Evolutionary conservation across 1,140 invertebrate genomes (phyloP).

Genomic region (Cydia fagiglandana): DNA sequence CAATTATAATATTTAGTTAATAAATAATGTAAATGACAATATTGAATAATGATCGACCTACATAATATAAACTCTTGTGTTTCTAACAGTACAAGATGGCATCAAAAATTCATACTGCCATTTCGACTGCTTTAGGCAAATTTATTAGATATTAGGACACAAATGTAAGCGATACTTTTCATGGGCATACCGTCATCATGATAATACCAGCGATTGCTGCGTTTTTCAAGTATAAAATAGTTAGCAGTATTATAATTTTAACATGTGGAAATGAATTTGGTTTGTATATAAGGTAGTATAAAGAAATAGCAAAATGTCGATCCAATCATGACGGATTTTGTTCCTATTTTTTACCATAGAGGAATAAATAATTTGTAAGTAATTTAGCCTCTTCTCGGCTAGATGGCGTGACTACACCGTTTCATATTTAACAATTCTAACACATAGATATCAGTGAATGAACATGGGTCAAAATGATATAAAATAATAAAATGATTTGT

Average conservation of each 20-base stretch:
- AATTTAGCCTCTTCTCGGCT: too few species aligned
- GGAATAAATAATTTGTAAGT: too few species aligned
- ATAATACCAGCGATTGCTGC: slow-evolving; percentile 44
- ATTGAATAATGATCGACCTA: too few species aligned
- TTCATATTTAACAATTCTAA: too few species aligned
- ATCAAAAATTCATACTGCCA: not conserved
- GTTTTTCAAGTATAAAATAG: slow-evolving; percentile 58
- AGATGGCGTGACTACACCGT: too few species aligned
- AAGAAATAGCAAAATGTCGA: not conserved
- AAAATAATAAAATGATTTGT: too few species aligned
- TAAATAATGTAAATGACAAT: too few species aligned
- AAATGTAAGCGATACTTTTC: not conserved
- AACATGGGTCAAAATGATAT: too few species aligned
- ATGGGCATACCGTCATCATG: slow-evolving; percentile 39
- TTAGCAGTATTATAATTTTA: slow-evolving; percentile 53
- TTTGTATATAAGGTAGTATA: slow-evolving; percentile 36
- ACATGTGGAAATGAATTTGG: slow-evolving; percentile 54
- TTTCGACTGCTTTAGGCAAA: not conserved
- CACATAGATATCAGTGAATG: too few species aligned
- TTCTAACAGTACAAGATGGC: not conserved
- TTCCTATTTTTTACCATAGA: too few species aligned
- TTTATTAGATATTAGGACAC: not conserved
- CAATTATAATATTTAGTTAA: too few species aligned
- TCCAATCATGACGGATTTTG: not conserved
- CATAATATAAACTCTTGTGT: not conserved